Evolutionary conservation across 2,113 vertebrate species (phyloP).

Genomic region (Centrocercus urophasianus): DNA sequence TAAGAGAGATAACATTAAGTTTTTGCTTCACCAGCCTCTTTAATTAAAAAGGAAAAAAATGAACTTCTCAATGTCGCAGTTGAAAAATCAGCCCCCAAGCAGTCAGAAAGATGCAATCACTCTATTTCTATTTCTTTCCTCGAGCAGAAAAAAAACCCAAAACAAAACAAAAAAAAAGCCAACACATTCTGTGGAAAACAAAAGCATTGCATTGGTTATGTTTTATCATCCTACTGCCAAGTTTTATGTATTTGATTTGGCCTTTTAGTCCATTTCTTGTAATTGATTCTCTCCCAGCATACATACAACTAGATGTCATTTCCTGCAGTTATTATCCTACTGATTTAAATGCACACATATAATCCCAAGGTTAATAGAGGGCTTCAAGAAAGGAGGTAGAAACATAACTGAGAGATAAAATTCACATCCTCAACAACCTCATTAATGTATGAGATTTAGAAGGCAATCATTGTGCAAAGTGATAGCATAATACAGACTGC

Average conservation of each 20-base stretch:
- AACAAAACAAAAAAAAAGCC: not conserved
- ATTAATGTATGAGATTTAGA: not conserved
- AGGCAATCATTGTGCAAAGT: not conserved
- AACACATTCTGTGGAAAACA: not conserved
- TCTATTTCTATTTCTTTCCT: not conserved
- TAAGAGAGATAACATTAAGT: not conserved
- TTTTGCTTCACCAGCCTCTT: not conserved
- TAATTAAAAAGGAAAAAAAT: not conserved
- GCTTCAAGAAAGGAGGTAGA: not conserved
- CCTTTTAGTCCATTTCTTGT: not conserved
- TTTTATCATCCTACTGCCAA: not conserved
- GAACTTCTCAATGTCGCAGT: not conserved
- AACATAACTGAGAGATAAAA: not conserved
- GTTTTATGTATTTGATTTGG: constrained; percentile 28
- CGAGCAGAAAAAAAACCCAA: not conserved
- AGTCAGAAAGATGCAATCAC: not conserved
- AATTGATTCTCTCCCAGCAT: not conserved
- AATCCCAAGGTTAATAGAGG: constrained; percentile 18
- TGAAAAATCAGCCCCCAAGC: constrained; percentile 5
- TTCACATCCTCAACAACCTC: not conserved
- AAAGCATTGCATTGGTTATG: not conserved
- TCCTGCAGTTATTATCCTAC: not conserved
- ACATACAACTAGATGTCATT: not conserved
- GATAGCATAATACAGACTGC: not conserved
- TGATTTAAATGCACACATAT: not conserved